Evolutionary conservation across 2,888 invertebrate genomes (phyloP).

Genomic region (Drosophila pegasa): DNA sequence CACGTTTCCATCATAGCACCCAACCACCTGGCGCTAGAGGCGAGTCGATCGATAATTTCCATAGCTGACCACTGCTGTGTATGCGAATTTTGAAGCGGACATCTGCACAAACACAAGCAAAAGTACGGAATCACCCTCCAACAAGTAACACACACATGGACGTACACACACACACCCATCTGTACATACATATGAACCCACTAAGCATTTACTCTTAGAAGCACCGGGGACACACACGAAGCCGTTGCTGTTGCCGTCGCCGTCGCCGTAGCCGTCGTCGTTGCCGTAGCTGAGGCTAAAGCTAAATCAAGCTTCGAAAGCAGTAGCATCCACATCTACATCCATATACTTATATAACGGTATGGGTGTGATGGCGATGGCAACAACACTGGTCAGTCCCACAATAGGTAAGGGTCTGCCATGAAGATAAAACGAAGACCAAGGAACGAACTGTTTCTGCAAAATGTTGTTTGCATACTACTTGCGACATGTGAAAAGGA

Average conservation of each 20-base stretch:
- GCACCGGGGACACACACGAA: conserved; percentile 69
- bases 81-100: conserved; percentile 83
- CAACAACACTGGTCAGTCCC: conserved; percentile 70
- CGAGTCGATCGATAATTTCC: conserved; percentile 85
- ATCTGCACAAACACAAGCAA: conserved; percentile 76
- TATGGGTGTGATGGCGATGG: conserved; percentile 58
- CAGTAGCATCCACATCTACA: conserved; percentile 62
- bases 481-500: conserved; percentile 84
- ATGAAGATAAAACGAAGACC: conserved; percentile 81
- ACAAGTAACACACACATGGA: conserved; percentile 44
- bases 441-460: conserved; percentile 82
- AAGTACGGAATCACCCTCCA: conserved; percentile 63
- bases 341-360: conserved; percentile 40
- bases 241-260: conserved; percentile 23
- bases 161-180: conserved; percentile 37
- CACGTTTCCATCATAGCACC: conserved; percentile 75
- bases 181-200: conserved; percentile 39
- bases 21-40: conserved; percentile 83
- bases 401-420: conserved; percentile 81
- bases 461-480: conserved; percentile 84
- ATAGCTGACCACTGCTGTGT: conserved; percentile 84
- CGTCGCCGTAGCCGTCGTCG: conserved; percentile 19
- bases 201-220: conserved; percentile 71
- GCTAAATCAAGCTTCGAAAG: conserved; percentile 77
- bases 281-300: conserved; percentile 52